Conservation (phyloP, 2,797 vertebrate species). For the Huso huso region DNA sequence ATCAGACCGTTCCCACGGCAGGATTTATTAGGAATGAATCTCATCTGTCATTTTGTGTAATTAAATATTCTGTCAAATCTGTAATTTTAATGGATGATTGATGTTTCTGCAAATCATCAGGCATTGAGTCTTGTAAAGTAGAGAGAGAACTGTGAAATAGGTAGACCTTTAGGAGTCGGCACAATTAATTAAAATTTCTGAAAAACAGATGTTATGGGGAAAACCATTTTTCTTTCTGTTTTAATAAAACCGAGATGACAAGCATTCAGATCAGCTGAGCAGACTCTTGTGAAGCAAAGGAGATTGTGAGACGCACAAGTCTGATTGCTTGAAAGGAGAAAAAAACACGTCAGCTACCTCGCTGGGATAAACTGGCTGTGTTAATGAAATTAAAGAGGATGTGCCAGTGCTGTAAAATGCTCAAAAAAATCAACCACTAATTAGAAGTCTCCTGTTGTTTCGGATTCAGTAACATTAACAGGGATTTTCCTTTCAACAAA, state of each 20-base stretch:
- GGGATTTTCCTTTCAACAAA: too few relatives aligned
- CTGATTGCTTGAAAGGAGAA: too few relatives aligned
- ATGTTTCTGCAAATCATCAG: slow-evolving; percentile 55
- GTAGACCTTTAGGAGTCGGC: slow-evolving; percentile 35
- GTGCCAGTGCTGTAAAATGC: too few relatives aligned
- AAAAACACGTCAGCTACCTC: too few relatives aligned
- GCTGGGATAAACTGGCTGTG: too few relatives aligned
- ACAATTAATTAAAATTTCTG: slow-evolving; percentile 8
- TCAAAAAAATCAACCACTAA: too few relatives aligned
- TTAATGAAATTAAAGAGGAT: too few relatives aligned
- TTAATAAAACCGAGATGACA: slow-evolving; percentile 43
- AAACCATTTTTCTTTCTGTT: slow-evolving; percentile 7
- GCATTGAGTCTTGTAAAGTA: slow-evolving; percentile 40
- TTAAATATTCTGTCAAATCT: slow-evolving; percentile 62
- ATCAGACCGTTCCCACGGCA: slow-evolving; percentile 55
- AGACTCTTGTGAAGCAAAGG: too few relatives aligned
- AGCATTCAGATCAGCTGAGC: slow-evolving; percentile 25
- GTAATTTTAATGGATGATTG: slow-evolving; percentile 59
- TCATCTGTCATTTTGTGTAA: slow-evolving; percentile 60
- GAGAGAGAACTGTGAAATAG: slow-evolving; percentile 27
- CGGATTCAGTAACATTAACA: too few relatives aligned
- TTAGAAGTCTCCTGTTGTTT: too few relatives aligned
- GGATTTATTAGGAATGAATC: slow-evolving; percentile 63
- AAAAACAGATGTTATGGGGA: not conserved
- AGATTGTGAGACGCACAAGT: too few relatives aligned